Percentiles rank a stretch among this genome's conserved stretches.
Evolutionary conservation across 2,888 invertebrate species (phyloP).

Genomic region (Melanophora roralis): DNA sequence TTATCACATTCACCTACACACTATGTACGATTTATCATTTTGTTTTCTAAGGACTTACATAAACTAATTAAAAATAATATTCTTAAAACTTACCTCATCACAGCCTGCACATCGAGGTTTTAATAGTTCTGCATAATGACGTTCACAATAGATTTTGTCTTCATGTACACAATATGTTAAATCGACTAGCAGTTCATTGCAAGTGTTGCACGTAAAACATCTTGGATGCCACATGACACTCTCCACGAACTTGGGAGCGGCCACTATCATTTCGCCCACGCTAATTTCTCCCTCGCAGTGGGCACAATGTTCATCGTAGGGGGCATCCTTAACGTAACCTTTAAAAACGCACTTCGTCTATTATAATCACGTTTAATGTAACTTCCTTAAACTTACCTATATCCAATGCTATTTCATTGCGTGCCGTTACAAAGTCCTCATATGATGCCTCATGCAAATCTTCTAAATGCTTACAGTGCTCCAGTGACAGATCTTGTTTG

Average conservation of each 20-base stretch:
- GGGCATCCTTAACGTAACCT: constrained; percentile 82
- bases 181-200: constrained; percentile 95
- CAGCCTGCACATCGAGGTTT: constrained; percentile 97
- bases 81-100: constrained; percentile 90
- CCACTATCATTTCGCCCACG: constrained; percentile 89
- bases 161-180: constrained; percentile 96
- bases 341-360: no score
- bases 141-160: constrained; percentile 91
- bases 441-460: constrained; percentile 87
- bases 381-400: constrained; percentile 81
- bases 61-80: not conserved
- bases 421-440: constrained; percentile 94
- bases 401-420: constrained; percentile 97
- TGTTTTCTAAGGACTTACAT: no score
- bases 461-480: constrained; percentile 92
- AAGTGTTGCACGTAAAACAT: constrained; percentile 93
- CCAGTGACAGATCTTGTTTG: constrained; percentile 93
- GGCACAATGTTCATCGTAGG: constrained; percentile 84
- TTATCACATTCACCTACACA: no score
- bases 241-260: constrained; percentile 89
- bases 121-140: constrained; percentile 97
- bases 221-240: constrained; percentile 91
- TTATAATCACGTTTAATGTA: not conserved
- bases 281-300: constrained; percentile 89
- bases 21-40: no score